Base-by-base conservation (phyloP, 1,140 invertebrate species). In the Pogonomyrmex californicus region DNA sequence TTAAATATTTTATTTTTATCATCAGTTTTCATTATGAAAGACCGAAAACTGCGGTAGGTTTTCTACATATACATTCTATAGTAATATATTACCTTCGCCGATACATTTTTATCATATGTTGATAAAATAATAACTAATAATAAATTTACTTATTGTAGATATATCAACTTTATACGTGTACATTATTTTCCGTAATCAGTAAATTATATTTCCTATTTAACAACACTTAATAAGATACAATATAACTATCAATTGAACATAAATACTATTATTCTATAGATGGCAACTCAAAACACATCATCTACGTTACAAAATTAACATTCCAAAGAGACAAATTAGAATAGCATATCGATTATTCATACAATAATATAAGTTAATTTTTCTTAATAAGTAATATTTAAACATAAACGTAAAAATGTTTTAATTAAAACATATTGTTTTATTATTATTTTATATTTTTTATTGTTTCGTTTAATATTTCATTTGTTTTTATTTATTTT, bases 121-220 rank as follows among this genome's bases (percentile, higher is more conserved):
- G 38, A 44, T 77, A 77, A 63, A 47, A 36, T 44, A 47, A 36
- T 44, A 33, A 23, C 17, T 49, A 47, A 12, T 71, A 71, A 3
- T 1, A 5, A 30, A 0, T 54, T 68, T 14, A 79, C 47, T 23
- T 41, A 68, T 23, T 41, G 47, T 68, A 30, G 49, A 68, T 79
- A 79, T 68, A 54, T 33, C 2, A 41, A 47, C 2, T 1, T n/a
- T 65, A 10, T 10, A 41, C 1, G 17, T 10, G 3, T n/a, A 44
- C 1, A n/a, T 54, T 79, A 30, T 41, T 66, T 10, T 41, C 62
- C 30, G 10, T 44, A 49, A 38, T 41, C 2, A 68, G 7, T 68
- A 68, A 63, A 30, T 68, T 56, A 12, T 7, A 41, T 68, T 54
- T 56, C 38, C 47, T 54, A 79, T 33, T 66, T 79, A 56, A 54